phyloP scores from a whole-genome alignment of 2,888 invertebrate genomes.

The Tricholauxania praeusta region DNA sequence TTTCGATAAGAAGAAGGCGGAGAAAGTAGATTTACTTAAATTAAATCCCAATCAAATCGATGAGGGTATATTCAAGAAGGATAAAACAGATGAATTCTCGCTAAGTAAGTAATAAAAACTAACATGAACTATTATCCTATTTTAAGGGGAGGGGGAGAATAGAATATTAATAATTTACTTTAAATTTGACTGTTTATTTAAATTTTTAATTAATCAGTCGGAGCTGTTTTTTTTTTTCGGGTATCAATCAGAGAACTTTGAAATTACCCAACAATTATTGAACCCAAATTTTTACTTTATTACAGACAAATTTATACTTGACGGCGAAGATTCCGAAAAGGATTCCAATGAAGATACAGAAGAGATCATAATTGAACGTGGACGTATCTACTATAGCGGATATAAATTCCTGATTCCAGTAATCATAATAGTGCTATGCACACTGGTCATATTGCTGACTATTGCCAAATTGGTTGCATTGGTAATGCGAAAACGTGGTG shows the following conservation, averaged over 20 bases:
- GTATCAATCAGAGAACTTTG: too few species aligned
- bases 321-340: conserved; percentile 53
- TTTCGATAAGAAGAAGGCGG: conserved; percentile 47
- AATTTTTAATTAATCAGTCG: too few species aligned
- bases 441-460: conserved; percentile 71
- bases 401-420: conserved; percentile 73
- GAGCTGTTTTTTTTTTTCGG: too few species aligned
- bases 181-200: too few species aligned
- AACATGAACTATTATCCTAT: not conserved
- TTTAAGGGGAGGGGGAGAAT: too few species aligned
- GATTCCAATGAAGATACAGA: conserved; percentile 61
- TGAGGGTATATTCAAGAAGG: too few species aligned
- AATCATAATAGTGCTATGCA: conserved; percentile 71
- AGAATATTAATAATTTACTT: too few species aligned
- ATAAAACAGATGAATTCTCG: conserved; percentile 56
- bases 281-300: conserved; percentile 23
- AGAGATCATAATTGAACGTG: conserved; percentile 65
- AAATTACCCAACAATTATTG: not conserved
- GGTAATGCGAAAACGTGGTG: conserved; percentile 69
- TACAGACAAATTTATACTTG: conserved; percentile 57
- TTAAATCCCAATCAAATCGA: not conserved
- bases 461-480: conserved; percentile 71
- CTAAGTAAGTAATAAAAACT: conserved; percentile 53
- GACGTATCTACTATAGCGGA: conserved; percentile 66
- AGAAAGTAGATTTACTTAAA: conserved; percentile 52